A percentile compares a stretch with the other conserved stretches of the same genome.
Conservation (phyloP, 2,797 vertebrate genomes). For the Huso huso region DNA sequence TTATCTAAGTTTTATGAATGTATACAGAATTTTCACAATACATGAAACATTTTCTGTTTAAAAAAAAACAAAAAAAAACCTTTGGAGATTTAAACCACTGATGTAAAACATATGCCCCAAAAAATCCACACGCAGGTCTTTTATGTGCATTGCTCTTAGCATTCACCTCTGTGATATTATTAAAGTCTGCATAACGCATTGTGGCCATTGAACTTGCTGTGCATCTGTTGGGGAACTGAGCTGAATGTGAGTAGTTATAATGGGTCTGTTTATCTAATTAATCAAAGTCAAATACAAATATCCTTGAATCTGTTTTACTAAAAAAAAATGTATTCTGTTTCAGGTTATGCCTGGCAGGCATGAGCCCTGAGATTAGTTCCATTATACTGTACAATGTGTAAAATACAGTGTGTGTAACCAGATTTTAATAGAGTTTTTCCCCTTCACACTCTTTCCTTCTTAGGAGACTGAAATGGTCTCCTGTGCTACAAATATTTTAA, state of each 20-base stretch:
- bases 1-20: no score
- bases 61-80: no score
- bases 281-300: neutral
- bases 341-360: neutral
- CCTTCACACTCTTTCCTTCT: no score
- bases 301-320: neutral
- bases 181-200: neutral
- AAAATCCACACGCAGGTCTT: neutral
- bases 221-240: neutral
- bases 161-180: neutral
- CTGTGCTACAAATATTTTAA: no score
- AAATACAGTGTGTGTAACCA: no score
- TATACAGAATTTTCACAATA: no score
- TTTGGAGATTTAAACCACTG: no score
- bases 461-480: no score
- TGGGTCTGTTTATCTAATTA: neutral
- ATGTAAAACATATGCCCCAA: no score
- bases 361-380: neutral
- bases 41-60: no score
- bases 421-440: no score
- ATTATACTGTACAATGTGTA: neutral
- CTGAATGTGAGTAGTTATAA: neutral
- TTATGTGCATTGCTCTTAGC: neutral
- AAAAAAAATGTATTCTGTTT: neutral
- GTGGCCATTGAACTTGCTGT: neutral